Conservation (phyloP, 1,140 invertebrate genomes). For the Drosophila burlai region DNA sequence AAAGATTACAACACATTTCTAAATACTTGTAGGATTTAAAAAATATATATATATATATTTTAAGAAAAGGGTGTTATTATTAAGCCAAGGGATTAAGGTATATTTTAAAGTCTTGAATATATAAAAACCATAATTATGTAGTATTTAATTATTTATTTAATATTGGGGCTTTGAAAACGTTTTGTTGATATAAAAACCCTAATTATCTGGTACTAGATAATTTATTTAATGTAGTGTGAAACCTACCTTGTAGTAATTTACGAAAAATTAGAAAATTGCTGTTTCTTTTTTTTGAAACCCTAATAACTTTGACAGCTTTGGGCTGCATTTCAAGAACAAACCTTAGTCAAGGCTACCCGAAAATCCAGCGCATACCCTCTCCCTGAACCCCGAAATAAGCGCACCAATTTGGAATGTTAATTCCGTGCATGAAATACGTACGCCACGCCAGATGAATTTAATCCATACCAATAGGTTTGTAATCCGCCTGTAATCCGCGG, state of each 20-base stretch:
- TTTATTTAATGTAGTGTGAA: not conserved
- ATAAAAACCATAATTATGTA: not conserved
- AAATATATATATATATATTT: no score
- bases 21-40: no score
- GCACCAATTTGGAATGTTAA: constrained; percentile 45
- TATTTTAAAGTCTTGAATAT: no score
- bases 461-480: constrained; percentile 30
- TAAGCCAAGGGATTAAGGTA: no score
- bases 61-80: no score
- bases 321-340: accelerated
- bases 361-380: not conserved
- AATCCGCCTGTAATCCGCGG: constrained; percentile 10
- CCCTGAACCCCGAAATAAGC: constrained; percentile 3
- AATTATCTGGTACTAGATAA: not conserved
- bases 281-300: no score
- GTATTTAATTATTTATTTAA: no score
- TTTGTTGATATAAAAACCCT: not conserved
- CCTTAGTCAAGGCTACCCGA: not conserved
- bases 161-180: no score
- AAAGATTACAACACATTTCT: no score
- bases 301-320: not conserved
- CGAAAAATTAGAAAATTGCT: not conserved
- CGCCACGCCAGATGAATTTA: constrained; percentile 27
- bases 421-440: constrained; percentile 13
- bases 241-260: not conserved